A percentile compares a stretch with the other conserved stretches of the same genome.
These are phyloP conservation scores for Octopus sinensis DNA, from an alignment of 1,140 invertebrate species.

Conservation along the genomic window DNA sequence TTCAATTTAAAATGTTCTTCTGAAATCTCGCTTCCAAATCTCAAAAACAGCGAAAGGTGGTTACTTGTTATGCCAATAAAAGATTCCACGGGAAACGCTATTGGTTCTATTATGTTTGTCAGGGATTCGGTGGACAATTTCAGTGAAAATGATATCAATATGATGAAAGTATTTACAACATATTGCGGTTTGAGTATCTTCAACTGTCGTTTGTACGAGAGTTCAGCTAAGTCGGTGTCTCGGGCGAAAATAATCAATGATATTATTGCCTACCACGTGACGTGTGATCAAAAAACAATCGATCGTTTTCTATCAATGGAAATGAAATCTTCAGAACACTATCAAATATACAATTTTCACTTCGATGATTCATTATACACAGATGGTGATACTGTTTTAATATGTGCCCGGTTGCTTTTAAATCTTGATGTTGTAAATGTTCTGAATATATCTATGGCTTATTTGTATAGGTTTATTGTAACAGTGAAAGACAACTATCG, in stretches of 20 bases:
- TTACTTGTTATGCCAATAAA: too few relatives aligned
- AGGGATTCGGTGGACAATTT: neutral
- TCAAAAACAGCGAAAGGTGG: too few relatives aligned
- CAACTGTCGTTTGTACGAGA: constrained; percentile 92
- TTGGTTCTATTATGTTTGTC: neutral
- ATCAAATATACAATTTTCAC: constrained; percentile 19
- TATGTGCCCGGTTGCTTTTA: constrained; percentile 84
- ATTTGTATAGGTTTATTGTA: constrained; percentile 84
- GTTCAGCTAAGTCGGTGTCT: constrained; percentile 72
- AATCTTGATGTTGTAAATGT: constrained; percentile 82
- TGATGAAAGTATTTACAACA: constrained; percentile 93
- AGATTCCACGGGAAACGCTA: neutral
- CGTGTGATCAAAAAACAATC: constrained; percentile 79
- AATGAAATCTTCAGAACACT: constrained; percentile 17
- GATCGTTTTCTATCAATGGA: constrained; percentile 60
- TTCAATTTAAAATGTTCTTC: too few relatives aligned
- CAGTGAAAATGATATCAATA: neutral
- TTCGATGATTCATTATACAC: constrained; percentile 58
- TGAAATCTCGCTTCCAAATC: too few relatives aligned
- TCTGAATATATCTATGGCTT: constrained; percentile 89
- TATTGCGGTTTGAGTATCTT: constrained; percentile 92
- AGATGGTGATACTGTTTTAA: constrained; percentile 85
- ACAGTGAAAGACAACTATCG: constrained; percentile 70
- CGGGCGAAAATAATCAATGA: constrained; percentile 91
- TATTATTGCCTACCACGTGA: constrained; percentile 90